Base-by-base conservation (phyloP, 2,113 vertebrate genomes). In the Sylvia atricapilla region DNA sequence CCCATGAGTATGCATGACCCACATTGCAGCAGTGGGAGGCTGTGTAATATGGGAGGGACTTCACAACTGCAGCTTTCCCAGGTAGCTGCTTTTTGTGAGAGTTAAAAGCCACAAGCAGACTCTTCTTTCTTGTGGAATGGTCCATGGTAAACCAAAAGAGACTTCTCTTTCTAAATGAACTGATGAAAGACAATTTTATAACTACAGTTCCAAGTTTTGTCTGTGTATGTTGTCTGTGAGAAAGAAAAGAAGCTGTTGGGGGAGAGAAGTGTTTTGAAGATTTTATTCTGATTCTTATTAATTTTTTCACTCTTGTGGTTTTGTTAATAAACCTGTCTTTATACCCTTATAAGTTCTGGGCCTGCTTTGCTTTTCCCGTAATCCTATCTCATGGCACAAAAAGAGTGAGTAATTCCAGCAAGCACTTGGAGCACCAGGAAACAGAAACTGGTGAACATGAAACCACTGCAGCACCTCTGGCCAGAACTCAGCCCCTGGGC, bases 401-500 rank as follows among this genome's bases (percentile, higher is more conserved):
- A 22, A n/a, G 13, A 15, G 55, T 56, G 33, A 56, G 23, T 56
- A n/a, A 22, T n/a, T n/a, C 55, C n/a, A n/a, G 8, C 22, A n/a
- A n/a, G 53, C 53, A 31, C 30, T 55, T 55, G 53, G 31, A 33
- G 19, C 31, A 56, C 55, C 22, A n/a, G 33, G 55, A 56, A 56
- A n/a, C 33, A n/a, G 33, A 56, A 56, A 56, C 8, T 56, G 53
- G 53, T 5, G 17, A 56, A 21, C 19, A 56, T 21, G 53, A 56
- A 56, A 56, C 53, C 19, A 53, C 52, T 53, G 7, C 52, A 31
- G 10, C 52, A 53, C 4, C 62, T 27, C 37, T 7, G 41, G 37
- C 21, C 33, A 7, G 13, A n/a, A 2, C 11, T 15, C 55, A 14
- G 28, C 24, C 6, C 14, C 27, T 6, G 1, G 39, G 2, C 3